These are phyloP conservation scores for Pemphigus obesinymphae DNA, from an alignment of 1,140 invertebrate species.

Conservation along the genomic window DNA sequence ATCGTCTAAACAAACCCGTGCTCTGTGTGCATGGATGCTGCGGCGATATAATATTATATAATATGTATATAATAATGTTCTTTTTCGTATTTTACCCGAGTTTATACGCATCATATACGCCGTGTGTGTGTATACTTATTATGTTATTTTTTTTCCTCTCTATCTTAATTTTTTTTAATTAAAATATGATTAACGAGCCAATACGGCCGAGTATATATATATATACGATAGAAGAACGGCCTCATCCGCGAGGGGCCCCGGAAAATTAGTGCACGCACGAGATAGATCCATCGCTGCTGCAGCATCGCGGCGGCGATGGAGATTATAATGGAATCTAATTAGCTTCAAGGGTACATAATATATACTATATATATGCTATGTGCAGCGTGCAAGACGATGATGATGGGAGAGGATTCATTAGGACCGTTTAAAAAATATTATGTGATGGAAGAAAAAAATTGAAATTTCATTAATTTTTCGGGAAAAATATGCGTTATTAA, in stretches of 20 bases:
- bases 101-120: slow-evolving; percentile 26
- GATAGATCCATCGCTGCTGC: neutral
- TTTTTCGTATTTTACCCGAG: slow-evolving; percentile 38
- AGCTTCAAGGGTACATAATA: slow-evolving; percentile 16
- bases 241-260: no score
- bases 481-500: no score
- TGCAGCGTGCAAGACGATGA: neutral
- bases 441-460: neutral
- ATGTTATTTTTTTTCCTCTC: neutral
- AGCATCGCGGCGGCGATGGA: neutral
- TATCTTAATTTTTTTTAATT: slow-evolving; percentile 29
- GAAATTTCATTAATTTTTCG: no score
- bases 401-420: neutral
- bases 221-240: no score
- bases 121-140: neutral
- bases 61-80: neutral
- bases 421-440: slow-evolving; percentile 14
- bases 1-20: slow-evolving; percentile 23
- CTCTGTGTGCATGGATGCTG: neutral
- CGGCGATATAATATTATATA: no score
- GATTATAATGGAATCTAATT: slow-evolving; percentile 26
- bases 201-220: slow-evolving; percentile 10
- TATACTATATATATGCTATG: neutral
- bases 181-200: slow-evolving; percentile 41
- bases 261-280: slow-evolving; percentile 25